Percentiles rank a stretch among this genome's conserved stretches.
Evolutionary conservation across 2,888 invertebrate genomes (phyloP).

Genomic region (Pheosia tremula): DNA sequence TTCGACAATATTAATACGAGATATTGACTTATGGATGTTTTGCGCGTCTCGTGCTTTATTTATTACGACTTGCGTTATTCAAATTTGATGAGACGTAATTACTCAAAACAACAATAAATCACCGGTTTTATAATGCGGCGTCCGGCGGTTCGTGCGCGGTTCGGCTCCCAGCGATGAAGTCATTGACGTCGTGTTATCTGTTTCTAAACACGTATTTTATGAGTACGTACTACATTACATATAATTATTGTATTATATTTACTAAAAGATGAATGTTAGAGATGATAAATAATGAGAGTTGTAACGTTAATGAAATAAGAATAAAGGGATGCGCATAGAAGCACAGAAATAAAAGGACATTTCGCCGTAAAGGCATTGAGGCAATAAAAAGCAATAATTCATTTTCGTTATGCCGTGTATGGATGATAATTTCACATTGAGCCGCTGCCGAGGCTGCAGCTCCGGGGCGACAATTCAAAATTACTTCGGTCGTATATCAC

Average conservation of each 20-base stretch:
- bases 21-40: slow-evolving; percentile 78
- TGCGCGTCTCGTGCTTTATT: slow-evolving; percentile 70
- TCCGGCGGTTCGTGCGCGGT: slow-evolving; percentile 69
- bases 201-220: slow-evolving; percentile 67
- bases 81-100: slow-evolving; percentile 83
- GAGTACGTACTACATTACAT: slow-evolving; percentile 33
- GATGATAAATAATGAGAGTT: slow-evolving; percentile 43
- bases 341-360: slow-evolving; percentile 53
- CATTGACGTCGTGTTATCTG: slow-evolving; percentile 63
- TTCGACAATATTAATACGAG: slow-evolving; percentile 74
- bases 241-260: slow-evolving; percentile 62
- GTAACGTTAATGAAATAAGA: slow-evolving; percentile 47
- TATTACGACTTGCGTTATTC: slow-evolving; percentile 79
- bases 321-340: slow-evolving; percentile 43
- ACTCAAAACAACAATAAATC: slow-evolving; percentile 82
- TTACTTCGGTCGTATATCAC: slow-evolving; percentile 82
- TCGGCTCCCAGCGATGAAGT: slow-evolving; percentile 62
- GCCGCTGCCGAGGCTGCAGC: slow-evolving; percentile 59
- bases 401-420: slow-evolving; percentile 82
- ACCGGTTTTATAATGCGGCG: slow-evolving; percentile 71
- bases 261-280: slow-evolving; percentile 49
- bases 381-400: slow-evolving; percentile 80
- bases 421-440: slow-evolving; percentile 82
- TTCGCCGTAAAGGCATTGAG: slow-evolving; percentile 56
- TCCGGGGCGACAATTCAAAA: slow-evolving; percentile 77